Evolutionary conservation across 2,113 vertebrate genomes (phyloP).

Genomic region (human (Homo sapiens)): DNA sequence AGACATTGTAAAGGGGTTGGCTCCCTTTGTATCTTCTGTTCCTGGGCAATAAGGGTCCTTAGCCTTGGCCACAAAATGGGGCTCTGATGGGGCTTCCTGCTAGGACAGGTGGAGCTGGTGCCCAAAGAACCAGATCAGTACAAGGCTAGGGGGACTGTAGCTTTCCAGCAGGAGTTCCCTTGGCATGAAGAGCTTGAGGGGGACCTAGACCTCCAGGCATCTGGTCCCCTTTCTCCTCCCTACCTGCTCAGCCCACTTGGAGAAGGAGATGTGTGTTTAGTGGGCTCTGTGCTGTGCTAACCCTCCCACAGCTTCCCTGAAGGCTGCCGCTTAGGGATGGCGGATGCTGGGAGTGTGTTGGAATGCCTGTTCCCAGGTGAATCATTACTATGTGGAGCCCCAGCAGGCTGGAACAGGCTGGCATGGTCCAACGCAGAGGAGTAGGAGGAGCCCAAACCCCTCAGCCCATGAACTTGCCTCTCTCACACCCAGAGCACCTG

Average conservation of each 20-base stretch:
- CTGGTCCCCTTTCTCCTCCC: background rate
- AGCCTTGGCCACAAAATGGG: background rate
- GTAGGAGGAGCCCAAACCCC: background rate
- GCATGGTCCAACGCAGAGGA: background rate
- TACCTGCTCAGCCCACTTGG: background rate
- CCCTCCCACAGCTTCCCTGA: background rate
- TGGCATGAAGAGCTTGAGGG: background rate
- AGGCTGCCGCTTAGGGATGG: background rate
- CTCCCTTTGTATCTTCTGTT: conserved; percentile 46
- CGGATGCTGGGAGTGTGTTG: background rate
- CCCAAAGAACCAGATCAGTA: background rate
- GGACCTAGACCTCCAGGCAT: background rate
- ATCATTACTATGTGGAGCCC: background rate
- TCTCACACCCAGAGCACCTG: background rate
- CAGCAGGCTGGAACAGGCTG: background rate
- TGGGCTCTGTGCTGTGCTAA: background rate
- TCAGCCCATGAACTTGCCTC: background rate
- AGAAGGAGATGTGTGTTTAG: background rate
- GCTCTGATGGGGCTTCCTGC: background rate
- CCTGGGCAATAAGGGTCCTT: conserved; percentile 33
- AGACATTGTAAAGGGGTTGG: background rate
- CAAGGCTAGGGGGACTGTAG: background rate
- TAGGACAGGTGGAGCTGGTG: background rate
- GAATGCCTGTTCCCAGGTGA: background rate
- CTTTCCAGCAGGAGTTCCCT: background rate